Evolutionary conservation across 2,888 invertebrate genomes (phyloP).

Genomic region (Drosophila kokeensis): DNA sequence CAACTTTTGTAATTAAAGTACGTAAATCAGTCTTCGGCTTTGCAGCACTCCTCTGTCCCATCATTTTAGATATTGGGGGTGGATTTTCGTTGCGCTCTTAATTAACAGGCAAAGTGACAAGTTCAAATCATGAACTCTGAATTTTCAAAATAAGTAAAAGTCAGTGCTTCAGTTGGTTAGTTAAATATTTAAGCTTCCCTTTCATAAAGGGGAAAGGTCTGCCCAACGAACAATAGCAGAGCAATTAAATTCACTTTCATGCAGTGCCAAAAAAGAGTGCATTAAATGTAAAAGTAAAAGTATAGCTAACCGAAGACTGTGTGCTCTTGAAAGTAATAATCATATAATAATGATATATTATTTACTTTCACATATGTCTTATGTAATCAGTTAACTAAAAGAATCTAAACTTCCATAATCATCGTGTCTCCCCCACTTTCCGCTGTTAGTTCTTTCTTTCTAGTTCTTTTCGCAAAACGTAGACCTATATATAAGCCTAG

Average conservation of each 20-base stretch:
- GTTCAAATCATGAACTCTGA: constrained; percentile 41
- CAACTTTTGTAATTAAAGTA: constrained; percentile 49
- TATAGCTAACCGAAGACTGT: not conserved
- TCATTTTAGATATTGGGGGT: constrained; percentile 18
- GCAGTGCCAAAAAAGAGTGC: constrained; percentile 28
- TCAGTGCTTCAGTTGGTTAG: constrained; percentile 20
- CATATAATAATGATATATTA: not conserved
- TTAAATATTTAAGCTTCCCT: constrained; percentile 19
- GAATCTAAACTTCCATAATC: not conserved
- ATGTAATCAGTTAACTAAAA: not conserved
- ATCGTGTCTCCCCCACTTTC: not conserved
- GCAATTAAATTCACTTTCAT: constrained; percentile 43
- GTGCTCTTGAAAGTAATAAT: constrained; percentile 14
- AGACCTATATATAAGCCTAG: too few relatives aligned
- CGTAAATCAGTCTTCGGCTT: constrained; percentile 46
- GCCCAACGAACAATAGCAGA: constrained; percentile 25
- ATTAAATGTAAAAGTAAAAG: constrained; percentile 50
- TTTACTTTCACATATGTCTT: not conserved
- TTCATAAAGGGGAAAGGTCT: not conserved
- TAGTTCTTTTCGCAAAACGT: not conserved
- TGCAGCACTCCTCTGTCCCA: not conserved
- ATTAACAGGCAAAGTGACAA: constrained; percentile 55
- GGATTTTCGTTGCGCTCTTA: constrained; percentile 24
- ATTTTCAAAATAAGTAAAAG: constrained; percentile 45
- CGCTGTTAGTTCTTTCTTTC: rapidly evolving